Evolutionary conservation across 2,888 invertebrate genomes (phyloP).

Genomic region (Hyposoter dolosus): DNA sequence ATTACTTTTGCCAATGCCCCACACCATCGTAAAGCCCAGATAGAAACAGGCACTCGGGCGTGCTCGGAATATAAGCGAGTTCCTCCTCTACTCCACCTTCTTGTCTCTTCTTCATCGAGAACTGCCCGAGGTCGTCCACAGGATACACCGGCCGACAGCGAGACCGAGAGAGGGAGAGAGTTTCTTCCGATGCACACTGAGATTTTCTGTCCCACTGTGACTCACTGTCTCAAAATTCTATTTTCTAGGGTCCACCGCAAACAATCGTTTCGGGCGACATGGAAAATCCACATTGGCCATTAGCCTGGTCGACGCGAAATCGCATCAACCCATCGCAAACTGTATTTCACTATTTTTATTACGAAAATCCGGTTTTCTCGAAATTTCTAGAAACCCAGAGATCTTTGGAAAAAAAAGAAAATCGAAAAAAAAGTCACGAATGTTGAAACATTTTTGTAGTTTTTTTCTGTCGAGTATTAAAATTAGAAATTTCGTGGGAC

Average conservation of each 20-base stretch:
- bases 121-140: conserved; percentile 58
- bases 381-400: not conserved
- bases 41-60: conserved; percentile 64
- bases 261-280: not conserved
- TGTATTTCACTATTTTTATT: not conserved
- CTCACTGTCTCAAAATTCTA: conserved; percentile 10
- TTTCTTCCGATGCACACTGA: conserved; percentile 12
- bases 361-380: not conserved
- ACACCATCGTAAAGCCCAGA: conserved; percentile 69
- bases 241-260: conserved; percentile 13
- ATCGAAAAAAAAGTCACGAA: not conserved
- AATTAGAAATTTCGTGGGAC: too few relatives aligned
- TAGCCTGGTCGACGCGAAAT: not conserved
- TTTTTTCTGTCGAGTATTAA: too few relatives aligned
- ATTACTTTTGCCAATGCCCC: conserved; percentile 47
- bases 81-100: conserved; percentile 50
- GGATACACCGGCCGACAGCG: conserved; percentile 23
- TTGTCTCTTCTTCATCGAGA: conserved; percentile 59
- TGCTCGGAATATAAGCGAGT: conserved; percentile 66
- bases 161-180: not conserved
- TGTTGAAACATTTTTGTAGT: not conserved
- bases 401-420: not conserved
- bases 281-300: not conserved
- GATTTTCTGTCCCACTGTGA: conserved; percentile 17
- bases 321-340: not conserved